Evolutionary conservation across 2,113 vertebrate genomes (phyloP), one percentile per base, ranked within the genome.

Genomic region (Carassius carassius): DNA sequence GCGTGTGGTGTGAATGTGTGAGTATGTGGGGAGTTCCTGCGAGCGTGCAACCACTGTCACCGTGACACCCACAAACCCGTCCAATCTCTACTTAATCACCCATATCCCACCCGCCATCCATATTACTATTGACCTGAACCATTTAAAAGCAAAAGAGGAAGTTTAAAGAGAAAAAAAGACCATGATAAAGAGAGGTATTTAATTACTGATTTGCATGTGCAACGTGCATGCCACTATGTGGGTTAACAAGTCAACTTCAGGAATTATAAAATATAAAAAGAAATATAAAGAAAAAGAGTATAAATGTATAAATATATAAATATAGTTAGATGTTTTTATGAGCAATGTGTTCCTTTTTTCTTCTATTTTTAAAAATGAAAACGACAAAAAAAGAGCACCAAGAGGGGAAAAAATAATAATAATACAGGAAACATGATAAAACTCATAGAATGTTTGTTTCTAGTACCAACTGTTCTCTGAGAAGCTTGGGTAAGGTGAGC

Each of bases 301-400:
- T 92, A 88, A 87, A 92, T 93, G 91, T 92, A 87, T 91, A 92
- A 89, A 88, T 85, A 88, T 87, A 93, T 91, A 92, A 92, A 94
- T 90, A 93, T 90, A 93, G 91, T 92, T 95, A 94, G 93, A 94
- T 95, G 93, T 94, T 94, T 94, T 94, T 95, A 94, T 94, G 92
- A 94, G 92, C 94, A 92, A 92, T 85, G 93, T 94, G 93, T 93
- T 94, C 89, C 94, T 95, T 95, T 94, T 95, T 95, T 95, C 94
- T 95, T 96, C 94, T 95, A 95, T 94, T 96, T 96, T 96, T 93
- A 96, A 96, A 96, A 96, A 94, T 94, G 94, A 95, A 94, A 96
- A 93, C 94, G 91, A 90, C 82, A 88, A 92, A 89, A 87, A 86
- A 90, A 37, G 54, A 80, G 72, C 44, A 83, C 65, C 79, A 85